Conservation (phyloP, 2,888 invertebrate species). For the Sympetrum striolatum region DNA sequence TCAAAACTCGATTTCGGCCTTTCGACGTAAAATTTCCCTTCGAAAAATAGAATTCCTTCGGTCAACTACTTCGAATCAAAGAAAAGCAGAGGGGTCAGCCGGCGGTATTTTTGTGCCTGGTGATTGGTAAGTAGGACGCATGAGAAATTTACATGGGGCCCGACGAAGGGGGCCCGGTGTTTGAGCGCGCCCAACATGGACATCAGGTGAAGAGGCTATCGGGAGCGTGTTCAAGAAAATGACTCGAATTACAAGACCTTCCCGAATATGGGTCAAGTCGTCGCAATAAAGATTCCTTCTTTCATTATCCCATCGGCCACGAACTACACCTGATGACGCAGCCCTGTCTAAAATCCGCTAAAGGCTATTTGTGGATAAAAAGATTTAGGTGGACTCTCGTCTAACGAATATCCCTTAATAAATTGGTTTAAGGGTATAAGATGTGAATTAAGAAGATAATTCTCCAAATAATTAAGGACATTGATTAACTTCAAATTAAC, state of each 20-base stretch:
- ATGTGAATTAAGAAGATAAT: no score
- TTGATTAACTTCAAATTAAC: no score
- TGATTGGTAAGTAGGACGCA: background rate
- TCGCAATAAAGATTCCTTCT: background rate
- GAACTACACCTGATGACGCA: background rate
- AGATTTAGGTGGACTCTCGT: no score
- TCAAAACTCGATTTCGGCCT: background rate
- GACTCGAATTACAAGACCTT: background rate
- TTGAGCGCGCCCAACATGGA: background rate
- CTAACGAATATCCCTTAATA: no score
- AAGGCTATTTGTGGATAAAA: background rate
- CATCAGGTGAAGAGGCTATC: background rate
- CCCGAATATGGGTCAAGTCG: background rate
- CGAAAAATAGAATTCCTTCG: background rate
- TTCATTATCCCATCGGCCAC: background rate
- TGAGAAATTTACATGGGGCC: background rate
- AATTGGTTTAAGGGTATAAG: no score
- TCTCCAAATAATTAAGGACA: no score
- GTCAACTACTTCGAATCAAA: background rate
- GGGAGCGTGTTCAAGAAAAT: background rate
- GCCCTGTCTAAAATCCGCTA: background rate
- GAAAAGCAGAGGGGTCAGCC: background rate
- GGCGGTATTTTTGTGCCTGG: background rate
- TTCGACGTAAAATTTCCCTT: background rate
- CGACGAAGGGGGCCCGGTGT: background rate